phyloP scores from a whole-genome alignment of 2,888 invertebrate species.

The Notodonta dromedarius region DNA sequence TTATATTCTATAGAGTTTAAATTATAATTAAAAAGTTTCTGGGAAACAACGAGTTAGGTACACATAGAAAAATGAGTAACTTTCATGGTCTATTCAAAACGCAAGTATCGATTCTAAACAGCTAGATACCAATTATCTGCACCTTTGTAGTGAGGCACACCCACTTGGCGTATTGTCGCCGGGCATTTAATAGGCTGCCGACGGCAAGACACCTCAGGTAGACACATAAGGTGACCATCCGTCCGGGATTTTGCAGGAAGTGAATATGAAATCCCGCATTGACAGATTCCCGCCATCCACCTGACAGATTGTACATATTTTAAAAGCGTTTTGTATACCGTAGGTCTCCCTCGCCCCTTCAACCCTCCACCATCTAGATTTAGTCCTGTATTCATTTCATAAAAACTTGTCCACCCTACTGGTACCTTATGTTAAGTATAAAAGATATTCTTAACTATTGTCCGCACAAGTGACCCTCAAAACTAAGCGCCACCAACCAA shows the following conservation, averaged over 20 bases:
- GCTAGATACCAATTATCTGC: slow-evolving; percentile 43
- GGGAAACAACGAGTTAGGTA: too few species aligned
- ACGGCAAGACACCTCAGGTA: slow-evolving; percentile 50
- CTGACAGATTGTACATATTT: too few species aligned
- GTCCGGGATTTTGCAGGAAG: too few species aligned
- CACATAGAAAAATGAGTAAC: background rate
- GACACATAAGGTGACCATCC: slow-evolving; percentile 16
- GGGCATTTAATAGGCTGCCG: slow-evolving; percentile 45
- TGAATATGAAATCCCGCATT: too few species aligned
- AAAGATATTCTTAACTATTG: slow-evolving; percentile 53
- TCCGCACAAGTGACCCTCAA: slow-evolving; percentile 48
- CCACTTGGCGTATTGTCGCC: slow-evolving; percentile 52
- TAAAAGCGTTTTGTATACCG: too few species aligned
- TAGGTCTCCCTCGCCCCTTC: too few species aligned
- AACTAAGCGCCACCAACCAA: slow-evolving; percentile 75
- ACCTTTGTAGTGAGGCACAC: slow-evolving; percentile 46
- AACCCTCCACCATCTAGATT: too few species aligned
- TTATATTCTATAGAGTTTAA: too few species aligned
- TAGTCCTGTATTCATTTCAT: too few species aligned
- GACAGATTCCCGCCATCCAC: too few species aligned
- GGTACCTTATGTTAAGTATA: slow-evolving; percentile 33
- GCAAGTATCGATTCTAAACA: slow-evolving; percentile 27
- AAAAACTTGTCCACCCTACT: too few species aligned
- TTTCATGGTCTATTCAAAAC: slow-evolving; percentile 13
- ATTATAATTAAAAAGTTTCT: too few species aligned